Evolutionary conservation across 2,888 invertebrate species (phyloP).

Genomic region (Pogonocherus hispidulus): DNA sequence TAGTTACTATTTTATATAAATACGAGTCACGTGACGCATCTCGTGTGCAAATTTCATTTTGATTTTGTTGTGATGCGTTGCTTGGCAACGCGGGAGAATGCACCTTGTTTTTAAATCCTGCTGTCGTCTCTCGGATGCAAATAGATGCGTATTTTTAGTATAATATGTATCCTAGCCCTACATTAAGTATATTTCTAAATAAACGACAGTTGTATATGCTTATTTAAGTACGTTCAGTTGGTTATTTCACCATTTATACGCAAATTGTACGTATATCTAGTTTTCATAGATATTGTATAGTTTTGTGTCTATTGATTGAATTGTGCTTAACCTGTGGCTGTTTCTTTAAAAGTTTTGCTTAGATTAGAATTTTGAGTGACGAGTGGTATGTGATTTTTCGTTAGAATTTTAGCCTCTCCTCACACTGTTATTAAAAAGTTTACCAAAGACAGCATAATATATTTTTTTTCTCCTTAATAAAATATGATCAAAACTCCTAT

Average conservation of each 20-base stretch:
- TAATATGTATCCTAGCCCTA: conserved; percentile 36
- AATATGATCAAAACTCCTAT: too few species aligned
- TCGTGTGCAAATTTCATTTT: conserved; percentile 41
- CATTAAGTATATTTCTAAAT: conserved; percentile 34
- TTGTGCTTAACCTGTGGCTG: neutral
- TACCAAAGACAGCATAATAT: too few species aligned
- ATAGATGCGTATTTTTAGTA: conserved; percentile 64
- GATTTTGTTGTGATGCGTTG: conserved; percentile 37
- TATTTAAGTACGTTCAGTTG: conserved; percentile 7
- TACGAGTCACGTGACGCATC: conserved; percentile 6
- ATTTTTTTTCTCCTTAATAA: too few species aligned
- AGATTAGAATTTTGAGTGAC: neutral
- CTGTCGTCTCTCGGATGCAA: conserved; percentile 60
- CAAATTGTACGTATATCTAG: conserved; percentile 8
- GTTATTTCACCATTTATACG: conserved; percentile 10
- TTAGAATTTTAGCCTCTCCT: too few species aligned
- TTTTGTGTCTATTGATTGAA: neutral
- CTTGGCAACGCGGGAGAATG: conserved; percentile 60
- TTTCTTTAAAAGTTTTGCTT: neutral
- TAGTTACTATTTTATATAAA: conserved; percentile 4
- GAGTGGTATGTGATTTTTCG: neutral
- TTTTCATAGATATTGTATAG: neutral
- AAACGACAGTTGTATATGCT: conserved; percentile 32
- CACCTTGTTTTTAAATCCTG: conserved; percentile 61
- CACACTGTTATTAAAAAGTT: too few species aligned